Conservation (phyloP, 2,113 vertebrate genomes). For the Oryctolagus cuniculus region mOryCun1.1 NC_091436.1:90844001-90844500, state of each 20-base stretch:
- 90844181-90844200: slow-evolving; percentile 14
- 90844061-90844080: background rate
- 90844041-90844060: background rate
- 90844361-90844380: slow-evolving; percentile 1
- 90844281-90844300: background rate
- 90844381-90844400: slow-evolving; percentile 11
- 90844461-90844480: background rate
- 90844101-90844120: background rate
- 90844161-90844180: background rate
- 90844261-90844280: background rate
- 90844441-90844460: background rate
- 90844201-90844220: background rate
- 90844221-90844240: background rate
- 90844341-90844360: background rate
- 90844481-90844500: background rate
- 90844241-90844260: background rate
- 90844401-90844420: slow-evolving; percentile 20
- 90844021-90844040: background rate
- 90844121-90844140: background rate
- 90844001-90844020: background rate
- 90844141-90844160: background rate
- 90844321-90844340: background rate
- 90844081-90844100: background rate
- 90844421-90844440: background rate
- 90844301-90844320: background rate